phyloP scores from a whole-genome alignment of 2,797 vertebrate species.

The Eidolon dupreanum region DNA sequence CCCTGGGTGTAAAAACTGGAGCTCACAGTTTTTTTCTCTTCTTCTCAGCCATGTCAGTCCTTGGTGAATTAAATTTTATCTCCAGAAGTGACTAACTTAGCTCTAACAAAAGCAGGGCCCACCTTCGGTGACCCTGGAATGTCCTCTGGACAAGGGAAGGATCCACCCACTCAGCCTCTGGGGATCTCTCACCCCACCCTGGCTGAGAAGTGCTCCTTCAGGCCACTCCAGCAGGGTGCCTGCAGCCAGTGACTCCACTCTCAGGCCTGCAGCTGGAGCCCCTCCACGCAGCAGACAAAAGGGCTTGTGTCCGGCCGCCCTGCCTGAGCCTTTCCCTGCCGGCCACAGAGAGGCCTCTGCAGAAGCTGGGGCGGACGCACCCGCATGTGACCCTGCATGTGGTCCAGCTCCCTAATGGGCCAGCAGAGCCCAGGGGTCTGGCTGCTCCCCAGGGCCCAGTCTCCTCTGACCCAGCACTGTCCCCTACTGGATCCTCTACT shows the following conservation, averaged over 20 bases:
- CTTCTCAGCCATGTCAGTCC: background rate
- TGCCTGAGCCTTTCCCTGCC: background rate
- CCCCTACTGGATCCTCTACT: background rate
- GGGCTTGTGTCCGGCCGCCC: background rate
- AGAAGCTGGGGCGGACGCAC: background rate
- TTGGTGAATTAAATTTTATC: background rate
- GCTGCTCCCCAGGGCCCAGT: background rate
- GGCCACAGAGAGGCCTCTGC: background rate
- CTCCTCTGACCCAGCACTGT: accelerated
- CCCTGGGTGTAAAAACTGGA: background rate
- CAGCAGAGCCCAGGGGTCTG: accelerated
- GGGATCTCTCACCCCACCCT: background rate
- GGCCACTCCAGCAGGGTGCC: background rate
- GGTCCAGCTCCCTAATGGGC: too few relatives aligned
- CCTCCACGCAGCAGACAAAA: background rate
- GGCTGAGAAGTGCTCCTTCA: accelerated
- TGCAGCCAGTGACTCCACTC: background rate
- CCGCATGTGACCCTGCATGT: background rate
- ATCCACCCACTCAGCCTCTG: background rate
- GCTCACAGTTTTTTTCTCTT: background rate
- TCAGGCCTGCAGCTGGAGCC: background rate
- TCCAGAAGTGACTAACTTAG: background rate
- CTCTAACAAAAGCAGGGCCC: background rate
- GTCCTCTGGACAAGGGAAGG: background rate
- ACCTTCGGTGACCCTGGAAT: background rate